A percentile compares a stretch with the other conserved stretches of the same genome.
Conservation (phyloP, 2,797 vertebrate species). For the Garrulus glandarius region DNA sequence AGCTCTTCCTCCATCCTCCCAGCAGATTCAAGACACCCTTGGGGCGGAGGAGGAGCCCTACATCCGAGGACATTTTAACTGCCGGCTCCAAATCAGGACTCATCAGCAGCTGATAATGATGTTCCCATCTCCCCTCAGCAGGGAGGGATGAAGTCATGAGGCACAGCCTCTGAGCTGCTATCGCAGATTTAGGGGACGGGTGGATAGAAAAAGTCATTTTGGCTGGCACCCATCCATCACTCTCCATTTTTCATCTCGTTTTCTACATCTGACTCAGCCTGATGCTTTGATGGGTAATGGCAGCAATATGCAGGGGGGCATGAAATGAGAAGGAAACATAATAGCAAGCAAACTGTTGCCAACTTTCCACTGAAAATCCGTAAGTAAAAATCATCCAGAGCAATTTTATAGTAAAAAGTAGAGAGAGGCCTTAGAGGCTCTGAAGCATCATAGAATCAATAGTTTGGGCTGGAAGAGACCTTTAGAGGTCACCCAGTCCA, state of each 20-base stretch:
- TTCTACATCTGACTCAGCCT: background rate
- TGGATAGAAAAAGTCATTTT: background rate
- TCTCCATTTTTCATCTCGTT: background rate
- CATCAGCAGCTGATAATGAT: background rate
- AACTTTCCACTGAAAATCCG: background rate
- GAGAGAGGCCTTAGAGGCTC: background rate
- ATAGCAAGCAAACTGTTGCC: background rate
- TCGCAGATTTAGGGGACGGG: background rate
- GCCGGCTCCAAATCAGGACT: background rate
- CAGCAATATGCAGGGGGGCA: background rate
- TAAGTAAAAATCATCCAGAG: background rate
- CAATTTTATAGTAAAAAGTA: background rate
- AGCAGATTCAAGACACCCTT: background rate
- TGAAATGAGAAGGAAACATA: background rate
- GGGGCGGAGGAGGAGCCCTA: background rate
- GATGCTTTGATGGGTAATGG: slow-evolving; percentile 1
- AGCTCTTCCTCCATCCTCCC: background rate
- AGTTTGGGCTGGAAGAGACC: background rate
- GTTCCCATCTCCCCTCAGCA: background rate
- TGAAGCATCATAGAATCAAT: background rate
- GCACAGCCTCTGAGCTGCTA: background rate
- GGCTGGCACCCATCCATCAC: background rate
- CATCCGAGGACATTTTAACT: background rate
- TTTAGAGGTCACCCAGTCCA: background rate
- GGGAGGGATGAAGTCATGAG: background rate